Evolutionary conservation across 2,888 invertebrate genomes (phyloP).

Genomic region (Hymenopus coronatus): DNA sequence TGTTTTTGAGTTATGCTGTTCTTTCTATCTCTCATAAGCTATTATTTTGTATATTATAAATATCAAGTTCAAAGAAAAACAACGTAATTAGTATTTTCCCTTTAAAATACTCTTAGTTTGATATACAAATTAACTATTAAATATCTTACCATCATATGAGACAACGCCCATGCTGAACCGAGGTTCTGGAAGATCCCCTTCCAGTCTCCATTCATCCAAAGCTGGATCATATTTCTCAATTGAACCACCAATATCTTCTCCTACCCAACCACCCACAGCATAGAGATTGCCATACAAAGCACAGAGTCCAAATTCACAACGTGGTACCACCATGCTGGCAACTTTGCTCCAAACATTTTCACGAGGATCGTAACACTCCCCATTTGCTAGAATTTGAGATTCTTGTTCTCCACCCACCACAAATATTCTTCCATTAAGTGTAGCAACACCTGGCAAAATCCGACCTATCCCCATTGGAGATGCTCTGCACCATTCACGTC

Average conservation of each 20-base stretch:
- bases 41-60: no score
- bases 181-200: constrained; percentile 78
- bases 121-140: background rate
- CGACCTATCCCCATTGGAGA: constrained; percentile 80
- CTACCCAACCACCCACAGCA: constrained; percentile 92
- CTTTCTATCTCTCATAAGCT: no score
- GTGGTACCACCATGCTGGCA: constrained; percentile 73
- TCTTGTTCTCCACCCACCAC: constrained; percentile 91
- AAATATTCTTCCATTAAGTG: constrained; percentile 80
- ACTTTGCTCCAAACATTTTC: constrained; percentile 53
- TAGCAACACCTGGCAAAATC: constrained; percentile 83
- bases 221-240: constrained; percentile 85
- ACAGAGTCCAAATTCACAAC: constrained; percentile 88
- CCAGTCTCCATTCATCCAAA: constrained; percentile 71
- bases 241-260: constrained; percentile 83
- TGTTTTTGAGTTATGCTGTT: no score
- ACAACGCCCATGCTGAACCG: constrained; percentile 91
- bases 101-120: no score
- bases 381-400: constrained; percentile 82
- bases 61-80: no score
- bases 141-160: constrained; percentile 65
- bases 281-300: constrained; percentile 78
- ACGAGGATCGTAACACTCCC: constrained; percentile 78
- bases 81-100: no score
- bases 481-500: constrained; percentile 75